A percentile compares a stretch with the other conserved stretches of the same genome.
Evolutionary conservation across 2,797 vertebrate genomes (phyloP).

Genomic region (Pelobates cultripes): DNA sequence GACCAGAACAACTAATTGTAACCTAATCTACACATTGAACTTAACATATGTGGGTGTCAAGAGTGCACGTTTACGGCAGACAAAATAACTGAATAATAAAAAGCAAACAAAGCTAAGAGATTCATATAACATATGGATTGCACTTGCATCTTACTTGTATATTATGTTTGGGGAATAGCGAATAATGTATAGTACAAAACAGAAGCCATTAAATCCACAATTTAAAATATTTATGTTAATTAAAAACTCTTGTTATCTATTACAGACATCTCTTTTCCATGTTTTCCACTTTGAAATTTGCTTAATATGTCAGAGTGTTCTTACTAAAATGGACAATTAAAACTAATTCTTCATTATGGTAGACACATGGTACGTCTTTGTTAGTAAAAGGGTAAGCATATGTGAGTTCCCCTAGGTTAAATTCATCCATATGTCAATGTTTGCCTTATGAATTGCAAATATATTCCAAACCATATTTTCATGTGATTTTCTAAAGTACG

Average conservation of each 20-base stretch:
- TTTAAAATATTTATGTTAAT: not conserved
- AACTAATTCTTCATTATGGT: slow-evolving; percentile 63
- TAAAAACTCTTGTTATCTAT: not conserved
- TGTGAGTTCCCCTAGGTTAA: slow-evolving; percentile 62
- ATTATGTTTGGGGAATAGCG: too few relatives aligned
- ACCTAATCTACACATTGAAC: too few relatives aligned
- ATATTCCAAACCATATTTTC: slow-evolving; percentile 23
- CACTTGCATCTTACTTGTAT: too few relatives aligned
- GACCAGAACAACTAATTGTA: too few relatives aligned
- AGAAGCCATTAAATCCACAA: too few relatives aligned
- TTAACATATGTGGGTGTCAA: too few relatives aligned
- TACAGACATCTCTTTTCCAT: not conserved
- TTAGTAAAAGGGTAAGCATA: slow-evolving; percentile 58
- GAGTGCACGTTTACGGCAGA: too few relatives aligned
- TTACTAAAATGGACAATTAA: slow-evolving; percentile 61
- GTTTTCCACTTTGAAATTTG: slow-evolving; percentile 22
- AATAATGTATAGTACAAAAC: too few relatives aligned
- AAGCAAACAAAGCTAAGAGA: too few relatives aligned
- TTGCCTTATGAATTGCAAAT: slow-evolving; percentile 59
- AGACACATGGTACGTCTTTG: slow-evolving; percentile 63
- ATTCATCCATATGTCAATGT: slow-evolving; percentile 59
- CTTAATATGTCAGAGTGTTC: slow-evolving; percentile 58
- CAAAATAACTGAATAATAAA: too few relatives aligned
- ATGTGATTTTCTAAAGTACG: not conserved
- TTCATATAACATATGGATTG: too few relatives aligned